phyloP scores from a whole-genome alignment of 2,113 vertebrate species.

The Mellivora capensis region DNA sequence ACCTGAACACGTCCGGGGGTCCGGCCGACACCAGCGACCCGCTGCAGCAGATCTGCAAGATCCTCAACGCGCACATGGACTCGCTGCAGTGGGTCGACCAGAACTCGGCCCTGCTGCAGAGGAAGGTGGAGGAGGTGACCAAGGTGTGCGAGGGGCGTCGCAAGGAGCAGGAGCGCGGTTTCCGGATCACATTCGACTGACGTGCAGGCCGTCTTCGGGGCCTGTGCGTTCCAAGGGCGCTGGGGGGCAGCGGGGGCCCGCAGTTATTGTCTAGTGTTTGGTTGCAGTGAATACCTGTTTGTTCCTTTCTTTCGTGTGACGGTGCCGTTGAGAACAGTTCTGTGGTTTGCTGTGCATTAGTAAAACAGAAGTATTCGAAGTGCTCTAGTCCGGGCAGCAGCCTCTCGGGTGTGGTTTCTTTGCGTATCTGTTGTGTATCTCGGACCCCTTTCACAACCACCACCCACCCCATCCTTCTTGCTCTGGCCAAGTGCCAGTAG shows the following conservation, averaged over 20 bases:
- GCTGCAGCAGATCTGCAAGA: slow-evolving; percentile 99
- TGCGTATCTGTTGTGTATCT: not conserved
- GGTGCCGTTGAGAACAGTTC: not conserved
- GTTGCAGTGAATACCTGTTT: not conserved
- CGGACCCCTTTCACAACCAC: not conserved
- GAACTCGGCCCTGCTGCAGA: slow-evolving; percentile 93
- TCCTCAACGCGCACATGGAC: slow-evolving; percentile 98
- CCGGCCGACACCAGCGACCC: slow-evolving; percentile 93
- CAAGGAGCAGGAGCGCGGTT: slow-evolving; percentile 96
- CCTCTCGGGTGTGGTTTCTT: not conserved
- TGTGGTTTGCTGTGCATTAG: not conserved
- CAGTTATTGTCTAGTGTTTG: not conserved
- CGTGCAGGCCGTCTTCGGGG: rapidly evolving
- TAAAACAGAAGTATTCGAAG: not conserved
- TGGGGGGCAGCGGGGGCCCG: rapidly evolving
- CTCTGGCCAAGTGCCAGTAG: not conserved
- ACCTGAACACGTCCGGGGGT: slow-evolving; percentile 92
- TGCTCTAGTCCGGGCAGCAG: not conserved
- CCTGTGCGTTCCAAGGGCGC: rapidly evolving
- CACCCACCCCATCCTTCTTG: not conserved
- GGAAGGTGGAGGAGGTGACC: slow-evolving; percentile 95
- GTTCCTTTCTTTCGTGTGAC: not conserved
- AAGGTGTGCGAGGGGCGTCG: slow-evolving; percentile 92
- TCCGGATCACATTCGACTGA: slow-evolving; percentile 89
- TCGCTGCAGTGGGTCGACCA: slow-evolving; percentile 98